These are phyloP conservation scores for Tympanoctomys barrerae DNA, from an alignment of 2,797 vertebrate species.

Conservation along the genomic window DNA sequence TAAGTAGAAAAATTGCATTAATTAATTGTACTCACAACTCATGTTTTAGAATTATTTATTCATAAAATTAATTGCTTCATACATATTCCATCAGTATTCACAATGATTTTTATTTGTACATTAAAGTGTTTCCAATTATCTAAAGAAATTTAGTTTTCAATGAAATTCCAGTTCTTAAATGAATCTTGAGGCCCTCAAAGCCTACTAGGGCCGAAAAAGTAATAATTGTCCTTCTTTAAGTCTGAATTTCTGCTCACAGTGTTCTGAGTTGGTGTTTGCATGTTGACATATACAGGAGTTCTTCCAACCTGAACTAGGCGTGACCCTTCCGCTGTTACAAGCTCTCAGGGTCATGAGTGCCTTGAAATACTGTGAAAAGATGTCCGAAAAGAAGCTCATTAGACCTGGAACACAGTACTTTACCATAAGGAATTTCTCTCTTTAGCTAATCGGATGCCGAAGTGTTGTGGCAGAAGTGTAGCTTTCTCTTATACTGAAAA, in stretches of 20 bases:
- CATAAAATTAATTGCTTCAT: background rate
- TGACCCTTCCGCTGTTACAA: background rate
- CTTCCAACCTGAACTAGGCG: background rate
- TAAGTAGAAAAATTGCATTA: background rate
- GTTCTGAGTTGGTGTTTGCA: background rate
- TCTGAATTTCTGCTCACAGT: background rate
- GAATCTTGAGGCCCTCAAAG: background rate
- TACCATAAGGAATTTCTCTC: background rate
- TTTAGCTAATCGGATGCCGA: background rate
- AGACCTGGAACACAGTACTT: background rate
- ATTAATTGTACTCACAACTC: background rate
- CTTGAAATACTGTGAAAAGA: background rate
- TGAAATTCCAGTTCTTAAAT: background rate
- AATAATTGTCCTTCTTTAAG: background rate
- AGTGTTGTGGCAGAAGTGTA: background rate
- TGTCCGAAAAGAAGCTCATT: background rate
- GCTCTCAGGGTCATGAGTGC: background rate
- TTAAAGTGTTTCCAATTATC: background rate
- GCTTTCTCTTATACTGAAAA: background rate
- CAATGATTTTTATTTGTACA: background rate
- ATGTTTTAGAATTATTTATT: slow-evolving; percentile 3
- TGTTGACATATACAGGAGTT: background rate
- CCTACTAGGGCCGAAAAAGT: background rate
- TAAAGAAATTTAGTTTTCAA: background rate
- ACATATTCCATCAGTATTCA: background rate